Evolutionary conservation across 2,797 vertebrate species (phyloP).

Genomic region (Gymnoscopelus microlampas): DNA sequence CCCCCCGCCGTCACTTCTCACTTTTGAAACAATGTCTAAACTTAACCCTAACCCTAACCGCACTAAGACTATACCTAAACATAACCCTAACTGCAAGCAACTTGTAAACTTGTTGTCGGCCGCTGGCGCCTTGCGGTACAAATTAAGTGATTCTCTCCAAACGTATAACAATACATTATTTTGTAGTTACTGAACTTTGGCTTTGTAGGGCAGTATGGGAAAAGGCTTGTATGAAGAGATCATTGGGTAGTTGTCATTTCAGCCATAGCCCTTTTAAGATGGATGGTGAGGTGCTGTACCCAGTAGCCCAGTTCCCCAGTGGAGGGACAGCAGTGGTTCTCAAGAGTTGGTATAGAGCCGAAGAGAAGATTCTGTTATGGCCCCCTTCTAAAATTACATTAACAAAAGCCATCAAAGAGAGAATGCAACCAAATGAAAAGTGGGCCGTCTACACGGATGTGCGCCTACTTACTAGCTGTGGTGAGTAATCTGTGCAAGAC

Average conservation of each 20-base stretch:
- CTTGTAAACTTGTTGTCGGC: no score
- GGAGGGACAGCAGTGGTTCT: slow-evolving; percentile 30
- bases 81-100: no score
- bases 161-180: not conserved
- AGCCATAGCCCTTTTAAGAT: not conserved
- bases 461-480: slow-evolving; percentile 17
- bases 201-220: no score
- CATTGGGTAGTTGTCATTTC: not conserved
- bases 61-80: no score
- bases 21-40: no score
- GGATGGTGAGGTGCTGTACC: slow-evolving; percentile 17
- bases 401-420: slow-evolving; percentile 12
- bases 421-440: slow-evolving; percentile 18
- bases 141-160: no score
- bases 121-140: no score
- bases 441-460: slow-evolving; percentile 24
- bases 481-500: slow-evolving; percentile 5
- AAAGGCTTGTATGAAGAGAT: no score
- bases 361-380: slow-evolving; percentile 23
- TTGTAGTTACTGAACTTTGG: no score
- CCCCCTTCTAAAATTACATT: slow-evolving; percentile 11
- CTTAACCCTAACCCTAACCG: no score
- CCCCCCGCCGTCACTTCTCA: no score
- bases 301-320: slow-evolving; percentile 19
- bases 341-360: slow-evolving; percentile 16